Percentiles rank a stretch among this genome's conserved stretches.
phyloP scores from a whole-genome alignment of 1,140 invertebrate genomes.

The Drosophila ohnishii region DNA sequence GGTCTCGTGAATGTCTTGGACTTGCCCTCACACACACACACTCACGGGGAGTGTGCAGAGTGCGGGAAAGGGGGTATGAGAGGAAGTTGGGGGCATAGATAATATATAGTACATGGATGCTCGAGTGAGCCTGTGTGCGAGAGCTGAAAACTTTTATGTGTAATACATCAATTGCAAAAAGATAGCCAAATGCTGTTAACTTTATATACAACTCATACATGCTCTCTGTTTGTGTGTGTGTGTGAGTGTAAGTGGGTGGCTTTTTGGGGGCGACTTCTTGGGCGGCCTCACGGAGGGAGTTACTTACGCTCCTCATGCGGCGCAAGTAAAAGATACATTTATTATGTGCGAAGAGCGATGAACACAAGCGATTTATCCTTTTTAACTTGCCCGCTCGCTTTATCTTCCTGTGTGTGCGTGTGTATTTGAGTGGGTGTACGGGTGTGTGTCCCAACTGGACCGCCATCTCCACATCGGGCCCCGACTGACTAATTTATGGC shows the following conservation, averaged over 20 bases:
- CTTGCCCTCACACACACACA: conserved; percentile 44
- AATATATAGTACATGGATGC: conserved; percentile 60
- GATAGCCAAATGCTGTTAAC: conserved; percentile 82
- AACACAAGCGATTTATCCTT: conserved; percentile 83
- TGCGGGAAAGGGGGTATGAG: neutral
- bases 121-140: conserved; percentile 32
- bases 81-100: conserved; percentile 28
- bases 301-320: conserved; percentile 74
- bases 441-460: conserved; percentile 53
- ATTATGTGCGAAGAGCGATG: conserved; percentile 82
- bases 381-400: conserved; percentile 72
- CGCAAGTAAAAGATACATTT: conserved; percentile 82
- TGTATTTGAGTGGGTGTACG: conserved; percentile 17
- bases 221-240: neutral
- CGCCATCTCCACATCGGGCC: conserved; percentile 55
- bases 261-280: conserved; percentile 14
- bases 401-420: conserved; percentile 15
- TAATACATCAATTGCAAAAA: conserved; percentile 83
- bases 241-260: conserved; percentile 31
- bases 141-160: conserved; percentile 80
- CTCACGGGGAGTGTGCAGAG: neutral
- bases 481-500: conserved; percentile 73
- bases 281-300: conserved; percentile 54
- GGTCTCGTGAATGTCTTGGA: conserved; percentile 72
- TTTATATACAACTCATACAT: conserved; percentile 76